These are phyloP conservation scores for Didymodactylos carnosus DNA, from an alignment of 2,888 invertebrate species.

Conservation along the genomic window DNA sequence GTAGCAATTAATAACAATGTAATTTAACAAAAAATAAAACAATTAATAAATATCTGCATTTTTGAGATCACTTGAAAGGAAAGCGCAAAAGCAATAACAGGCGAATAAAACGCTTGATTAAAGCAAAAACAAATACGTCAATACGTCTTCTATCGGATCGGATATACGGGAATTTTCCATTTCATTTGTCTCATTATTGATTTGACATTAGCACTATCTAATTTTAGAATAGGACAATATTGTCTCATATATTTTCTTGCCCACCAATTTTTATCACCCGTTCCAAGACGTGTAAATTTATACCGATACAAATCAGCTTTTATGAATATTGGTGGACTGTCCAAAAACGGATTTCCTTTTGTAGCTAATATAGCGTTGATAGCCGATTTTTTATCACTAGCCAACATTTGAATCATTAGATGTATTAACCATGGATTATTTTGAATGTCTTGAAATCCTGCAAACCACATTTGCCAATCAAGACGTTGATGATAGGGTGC, in stretches of 20 bases:
- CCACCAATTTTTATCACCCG: background rate
- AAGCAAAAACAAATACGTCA: too few species aligned
- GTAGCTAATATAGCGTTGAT: background rate
- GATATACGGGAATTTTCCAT: background rate
- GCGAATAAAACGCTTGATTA: too few species aligned
- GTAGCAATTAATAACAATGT: too few species aligned
- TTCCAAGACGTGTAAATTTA: background rate
- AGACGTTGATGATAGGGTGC: constrained; percentile 36
- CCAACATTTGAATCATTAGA: constrained; percentile 29
- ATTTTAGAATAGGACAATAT: background rate
- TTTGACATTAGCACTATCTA: background rate
- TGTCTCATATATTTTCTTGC: background rate
- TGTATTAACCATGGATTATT: constrained; percentile 32
- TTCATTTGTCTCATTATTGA: background rate
- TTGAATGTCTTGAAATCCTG: constrained; percentile 28
- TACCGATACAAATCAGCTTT: constrained; percentile 12
- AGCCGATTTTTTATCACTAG: constrained; percentile 24
- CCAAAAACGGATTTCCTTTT: background rate
- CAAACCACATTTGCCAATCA: constrained; percentile 37
- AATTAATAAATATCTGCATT: too few species aligned
- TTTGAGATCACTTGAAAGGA: too few species aligned
- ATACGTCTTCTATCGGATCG: background rate
- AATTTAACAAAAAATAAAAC: too few species aligned
- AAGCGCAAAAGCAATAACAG: too few species aligned
- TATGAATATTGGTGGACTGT: background rate